Evolutionary conservation across 2,888 invertebrate genomes (phyloP), one percentile per base, ranked within the genome.

Genomic region (Cryptosula pallasiana): DNA sequence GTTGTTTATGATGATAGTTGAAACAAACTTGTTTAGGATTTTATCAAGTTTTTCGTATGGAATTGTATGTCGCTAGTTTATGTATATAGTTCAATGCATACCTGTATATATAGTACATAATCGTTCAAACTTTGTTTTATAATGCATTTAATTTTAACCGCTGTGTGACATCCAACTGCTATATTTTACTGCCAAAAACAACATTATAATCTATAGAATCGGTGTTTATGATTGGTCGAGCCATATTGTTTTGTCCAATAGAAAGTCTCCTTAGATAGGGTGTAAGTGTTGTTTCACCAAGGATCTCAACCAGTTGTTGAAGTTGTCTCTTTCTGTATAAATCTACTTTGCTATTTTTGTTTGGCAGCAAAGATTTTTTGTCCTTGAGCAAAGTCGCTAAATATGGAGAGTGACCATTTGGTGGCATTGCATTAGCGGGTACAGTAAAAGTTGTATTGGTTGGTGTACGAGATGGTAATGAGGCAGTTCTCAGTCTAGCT

Each of bases 141-240:
- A n/a, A n/a, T n/a, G n/a, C n/a, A n/a, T n/a, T n/a, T n/a, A n/a
- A n/a, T n/a, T n/a, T n/a, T n/a, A n/a, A n/a, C n/a, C n/a, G n/a
- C n/a, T n/a, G n/a, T n/a, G n/a, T n/a, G n/a, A n/a, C n/a, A n/a
- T n/a, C n/a, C n/a, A n/a, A n/a, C n/a, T n/a, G 9, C 27, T 63
- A 63, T 63, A 63, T 63, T 63, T 32, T 34, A 32, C 34, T 63
- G 13, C 63, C 63, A 63, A 63, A 63, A 3, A 63, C 27, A 29
- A 63, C n/a, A n/a, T 63, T 34, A 27, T 63, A 27, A 32, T 32
- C 34, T 25, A 34, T 63, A n/a, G 63, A 3, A 3, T 63, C 63
- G 5, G 32, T n/a, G 2, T 63, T 63, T 2, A 13, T 16, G 16
- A 63, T 25, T 63, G 16, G 45, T 45, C 20, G 45, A 20, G 45